Evolutionary conservation across 2,113 vertebrate species (phyloP).

Genomic region (Chaetorhynchus papuensis): DNA sequence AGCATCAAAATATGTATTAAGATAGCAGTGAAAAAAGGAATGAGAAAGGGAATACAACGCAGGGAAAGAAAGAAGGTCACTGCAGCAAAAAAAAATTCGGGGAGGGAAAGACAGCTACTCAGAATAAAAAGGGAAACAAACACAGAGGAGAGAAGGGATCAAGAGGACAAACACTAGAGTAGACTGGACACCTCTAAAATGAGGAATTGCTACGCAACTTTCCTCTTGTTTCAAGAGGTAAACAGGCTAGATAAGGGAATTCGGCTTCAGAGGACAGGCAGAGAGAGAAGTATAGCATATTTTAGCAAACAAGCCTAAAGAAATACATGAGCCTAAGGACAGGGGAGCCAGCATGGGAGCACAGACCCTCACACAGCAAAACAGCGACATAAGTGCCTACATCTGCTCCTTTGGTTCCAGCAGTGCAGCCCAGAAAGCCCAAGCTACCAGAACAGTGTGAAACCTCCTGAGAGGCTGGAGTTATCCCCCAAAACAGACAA

Average conservation of each 20-base stretch:
- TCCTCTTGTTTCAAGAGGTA: not conserved
- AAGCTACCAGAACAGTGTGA: not conserved
- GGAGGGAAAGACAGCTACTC: not conserved
- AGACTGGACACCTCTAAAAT: not conserved
- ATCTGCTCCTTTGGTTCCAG: not conserved
- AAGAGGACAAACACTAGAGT: not conserved
- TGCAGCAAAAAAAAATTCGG: not conserved
- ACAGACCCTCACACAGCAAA: not conserved
- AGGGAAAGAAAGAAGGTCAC: not conserved
- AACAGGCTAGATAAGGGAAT: not conserved
- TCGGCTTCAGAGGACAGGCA: not conserved
- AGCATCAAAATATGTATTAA: not conserved
- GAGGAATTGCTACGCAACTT: not conserved
- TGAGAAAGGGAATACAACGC: not conserved
- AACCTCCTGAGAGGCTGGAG: fast-evolving
- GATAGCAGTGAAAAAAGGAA: not conserved
- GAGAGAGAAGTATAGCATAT: not conserved
- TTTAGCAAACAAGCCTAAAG: not conserved
- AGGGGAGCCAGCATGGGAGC: not conserved
- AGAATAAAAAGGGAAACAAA: not conserved
- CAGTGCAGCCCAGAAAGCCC: not conserved
- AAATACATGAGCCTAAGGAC: not conserved
- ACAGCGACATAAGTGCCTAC: not conserved
- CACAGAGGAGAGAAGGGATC: not conserved
- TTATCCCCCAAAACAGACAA: not conserved